Evolutionary conservation across 2,888 invertebrate genomes (phyloP).

Genomic region (Catocala sponsa): DNA sequence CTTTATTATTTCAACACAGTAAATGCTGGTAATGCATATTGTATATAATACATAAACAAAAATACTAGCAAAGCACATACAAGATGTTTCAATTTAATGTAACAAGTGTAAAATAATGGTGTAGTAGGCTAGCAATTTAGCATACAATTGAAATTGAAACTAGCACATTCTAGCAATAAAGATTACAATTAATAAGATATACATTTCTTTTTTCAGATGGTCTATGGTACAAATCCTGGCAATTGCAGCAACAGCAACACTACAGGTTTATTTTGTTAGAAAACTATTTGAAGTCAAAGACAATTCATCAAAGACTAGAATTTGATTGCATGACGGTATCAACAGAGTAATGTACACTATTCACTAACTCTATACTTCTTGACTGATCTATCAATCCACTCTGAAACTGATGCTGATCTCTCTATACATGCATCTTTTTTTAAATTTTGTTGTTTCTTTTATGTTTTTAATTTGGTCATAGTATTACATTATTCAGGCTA

Average conservation of each 20-base stretch:
- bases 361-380: constrained; percentile 23
- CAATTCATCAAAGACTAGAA: constrained; percentile 88
- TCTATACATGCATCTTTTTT: neutral
- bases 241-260: constrained; percentile 92
- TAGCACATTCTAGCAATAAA: too few species aligned
- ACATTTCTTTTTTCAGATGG: constrained; percentile 86
- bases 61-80: neutral
- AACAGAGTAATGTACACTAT: constrained; percentile 4
- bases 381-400: constrained; percentile 61
- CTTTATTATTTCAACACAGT: too few species aligned
- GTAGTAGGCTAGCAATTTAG: too few species aligned
- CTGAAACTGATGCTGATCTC: constrained; percentile 43
- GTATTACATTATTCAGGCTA: too few species aligned
- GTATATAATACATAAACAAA: neutral
- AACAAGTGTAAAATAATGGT: neutral
- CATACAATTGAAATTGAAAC: too few species aligned
- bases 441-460: too few species aligned
- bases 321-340: constrained; percentile 65
- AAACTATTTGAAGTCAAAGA: constrained; percentile 95
- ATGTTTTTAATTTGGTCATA: too few species aligned
- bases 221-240: constrained; percentile 95
- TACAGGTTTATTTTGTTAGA: constrained; percentile 95
- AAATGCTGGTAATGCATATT: too few species aligned
- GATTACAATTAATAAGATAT: too few species aligned
- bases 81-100: too few species aligned